These are phyloP conservation scores for Pantherophis vulpinus DNA, from an alignment of 2,797 vertebrate species.

Conservation along the genomic window DNA sequence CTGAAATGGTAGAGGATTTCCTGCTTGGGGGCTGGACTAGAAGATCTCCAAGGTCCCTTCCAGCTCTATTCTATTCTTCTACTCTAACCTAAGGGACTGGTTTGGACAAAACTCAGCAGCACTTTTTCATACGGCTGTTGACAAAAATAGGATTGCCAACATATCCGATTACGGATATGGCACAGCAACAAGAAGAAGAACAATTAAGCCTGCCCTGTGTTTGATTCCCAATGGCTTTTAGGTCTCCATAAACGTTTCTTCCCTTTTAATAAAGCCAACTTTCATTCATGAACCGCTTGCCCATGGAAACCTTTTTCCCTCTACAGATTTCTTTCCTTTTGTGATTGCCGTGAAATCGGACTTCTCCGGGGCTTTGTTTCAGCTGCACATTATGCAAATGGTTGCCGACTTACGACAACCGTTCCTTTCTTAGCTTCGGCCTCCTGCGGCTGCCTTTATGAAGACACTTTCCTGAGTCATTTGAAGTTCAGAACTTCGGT, in stretches of 20 bases:
- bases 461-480: constrained; percentile 51
- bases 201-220: neutral
- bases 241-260: neutral
- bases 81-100: too few relatives aligned
- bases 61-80: too few relatives aligned
- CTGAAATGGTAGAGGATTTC: too few relatives aligned
- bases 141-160: too few relatives aligned
- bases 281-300: neutral
- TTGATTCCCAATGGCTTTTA: neutral
- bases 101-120: too few relatives aligned
- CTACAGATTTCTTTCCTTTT: neutral
- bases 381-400: constrained; percentile 21
- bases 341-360: neutral
- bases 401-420: constrained; percentile 34
- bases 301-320: neutral
- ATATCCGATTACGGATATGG: too few relatives aligned
- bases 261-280: neutral
- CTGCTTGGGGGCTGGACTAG: too few relatives aligned
- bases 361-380: constrained; percentile 14
- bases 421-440: constrained; percentile 56
- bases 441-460: constrained; percentile 54
- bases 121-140: too few relatives aligned
- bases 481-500: constrained; percentile 52
- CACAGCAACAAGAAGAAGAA: too few relatives aligned
- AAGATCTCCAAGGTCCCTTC: too few relatives aligned